Base-by-base conservation (phyloP, 1,140 invertebrate species). In the Heliconius eleuchia region DNA sequence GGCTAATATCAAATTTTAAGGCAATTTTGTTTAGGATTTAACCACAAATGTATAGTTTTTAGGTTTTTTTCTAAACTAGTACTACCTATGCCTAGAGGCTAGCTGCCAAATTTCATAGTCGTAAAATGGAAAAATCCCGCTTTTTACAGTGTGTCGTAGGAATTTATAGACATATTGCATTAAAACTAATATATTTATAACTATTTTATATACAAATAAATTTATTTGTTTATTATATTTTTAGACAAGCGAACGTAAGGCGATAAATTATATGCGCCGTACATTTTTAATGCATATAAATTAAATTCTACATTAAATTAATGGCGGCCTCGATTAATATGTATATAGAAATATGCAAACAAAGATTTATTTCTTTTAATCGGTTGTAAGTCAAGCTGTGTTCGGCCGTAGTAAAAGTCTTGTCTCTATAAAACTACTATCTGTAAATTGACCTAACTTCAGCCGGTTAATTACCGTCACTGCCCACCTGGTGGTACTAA, bases 231-330 rank as follows among this genome's bases (percentile, higher is more conserved):
- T 23, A 57, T 46, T 19, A 57, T n/a, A n/a, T 55, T 55, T 55
- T 55, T 55, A 55, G 55, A 23, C 19, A 57, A 23, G 55, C 55
- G 1, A 57, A 57, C n/a, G 9, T 57, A 57, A 11, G 55, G n/a
- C n/a, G 7, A 27, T 60, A 60, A 60, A 60, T 60, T 23, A 60
- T 60, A 60, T 23, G 9, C 55, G 50, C 18, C 50, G 50, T 11
- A 57, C n/a, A 57, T 60, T 66, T 23, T 66, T 66, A 27, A 66
- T 66, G 60, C 60, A 66, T 66, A 66, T 66, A 66, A 66, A 66
- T 27, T 66, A 66, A 66, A 27, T 66, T 66, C 4, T 66, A 66
- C 23, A 66, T 8, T 13, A 66, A 66, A 66, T 66, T 13, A 66
- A 66, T 66, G 23, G 23, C 23, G 23, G 13, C 60, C 60, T 66